Conservation (phyloP, 2,797 vertebrate genomes). For the Karalla daura region DNA sequence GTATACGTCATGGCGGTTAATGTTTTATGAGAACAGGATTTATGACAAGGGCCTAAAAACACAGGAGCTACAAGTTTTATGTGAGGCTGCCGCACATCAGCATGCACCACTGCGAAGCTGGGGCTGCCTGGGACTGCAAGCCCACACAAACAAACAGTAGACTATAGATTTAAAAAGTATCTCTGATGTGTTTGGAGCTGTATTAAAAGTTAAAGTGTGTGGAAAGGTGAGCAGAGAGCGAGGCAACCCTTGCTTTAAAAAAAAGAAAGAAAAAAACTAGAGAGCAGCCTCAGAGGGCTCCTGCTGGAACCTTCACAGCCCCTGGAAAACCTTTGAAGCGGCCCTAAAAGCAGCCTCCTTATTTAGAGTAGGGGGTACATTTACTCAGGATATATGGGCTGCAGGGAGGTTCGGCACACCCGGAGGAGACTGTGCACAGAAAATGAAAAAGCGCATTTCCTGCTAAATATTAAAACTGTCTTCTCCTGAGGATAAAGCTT, state of each 20-base stretch:
- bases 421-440: slow-evolving; percentile 38
- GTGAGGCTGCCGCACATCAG: background rate
- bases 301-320: slow-evolving; percentile 25
- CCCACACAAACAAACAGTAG: slow-evolving; percentile 10
- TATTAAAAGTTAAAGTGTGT: slow-evolving; percentile 41
- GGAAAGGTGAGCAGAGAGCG: slow-evolving; percentile 39
- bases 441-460: slow-evolving; percentile 45
- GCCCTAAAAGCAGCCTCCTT: slow-evolving; percentile 36
- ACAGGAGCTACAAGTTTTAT: background rate
- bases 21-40: slow-evolving; percentile 22
- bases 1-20: slow-evolving; percentile 1
- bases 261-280: slow-evolving; percentile 34
- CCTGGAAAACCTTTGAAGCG: slow-evolving; percentile 35
- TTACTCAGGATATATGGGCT: slow-evolving; percentile 34
- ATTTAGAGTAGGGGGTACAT: slow-evolving; percentile 33
- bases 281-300: slow-evolving; percentile 43
- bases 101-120: slow-evolving; percentile 1
- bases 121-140: background rate
- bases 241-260: slow-evolving; percentile 42
- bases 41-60: slow-evolving; percentile 15
- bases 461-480: slow-evolving; percentile 52
- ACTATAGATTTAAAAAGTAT: slow-evolving; percentile 23
- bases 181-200: slow-evolving; percentile 13
- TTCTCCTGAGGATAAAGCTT: slow-evolving; percentile 41
- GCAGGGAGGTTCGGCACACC: slow-evolving; percentile 27